phyloP scores from a whole-genome alignment of 2,113 vertebrate genomes.

The Crotalus viridis region DNA sequence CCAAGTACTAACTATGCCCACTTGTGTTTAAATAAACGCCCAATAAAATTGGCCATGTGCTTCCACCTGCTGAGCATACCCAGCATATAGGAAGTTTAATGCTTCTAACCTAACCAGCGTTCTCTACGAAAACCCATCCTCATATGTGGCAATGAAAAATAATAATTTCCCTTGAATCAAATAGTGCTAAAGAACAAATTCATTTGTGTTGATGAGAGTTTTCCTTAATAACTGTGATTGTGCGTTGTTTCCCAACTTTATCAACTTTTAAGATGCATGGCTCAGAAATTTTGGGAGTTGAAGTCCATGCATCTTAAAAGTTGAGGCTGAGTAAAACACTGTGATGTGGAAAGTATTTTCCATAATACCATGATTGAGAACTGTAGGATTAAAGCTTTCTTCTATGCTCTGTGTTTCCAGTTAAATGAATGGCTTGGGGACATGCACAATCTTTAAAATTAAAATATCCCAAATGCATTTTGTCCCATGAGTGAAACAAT shows the following conservation, averaged over 20 bases:
- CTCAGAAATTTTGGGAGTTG: not conserved
- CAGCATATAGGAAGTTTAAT: not conserved
- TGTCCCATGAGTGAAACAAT: not conserved
- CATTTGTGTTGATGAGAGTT: not conserved
- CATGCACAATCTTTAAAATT: not conserved
- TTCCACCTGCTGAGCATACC: not conserved
- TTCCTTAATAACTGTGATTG: not conserved
- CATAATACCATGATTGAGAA: not conserved
- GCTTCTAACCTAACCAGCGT: not conserved
- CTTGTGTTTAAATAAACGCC: not conserved
- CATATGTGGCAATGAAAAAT: not conserved
- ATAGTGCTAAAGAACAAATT: not conserved
- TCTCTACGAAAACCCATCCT: not conserved
- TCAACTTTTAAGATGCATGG: not conserved
- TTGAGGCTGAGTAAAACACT: not conserved
- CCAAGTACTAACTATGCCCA: not conserved
- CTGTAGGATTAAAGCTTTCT: not conserved
- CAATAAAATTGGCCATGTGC: not conserved
- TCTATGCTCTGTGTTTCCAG: not conserved
- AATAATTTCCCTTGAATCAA: not conserved
- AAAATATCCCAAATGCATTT: not conserved
- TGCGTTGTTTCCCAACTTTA: not conserved
- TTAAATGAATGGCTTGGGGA: not conserved
- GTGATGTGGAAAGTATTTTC: not conserved
- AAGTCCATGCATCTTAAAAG: not conserved